Evolutionary conservation across 2,888 invertebrate genomes (phyloP).

Genomic region (Liopterus haemorrhoidalis): DNA sequence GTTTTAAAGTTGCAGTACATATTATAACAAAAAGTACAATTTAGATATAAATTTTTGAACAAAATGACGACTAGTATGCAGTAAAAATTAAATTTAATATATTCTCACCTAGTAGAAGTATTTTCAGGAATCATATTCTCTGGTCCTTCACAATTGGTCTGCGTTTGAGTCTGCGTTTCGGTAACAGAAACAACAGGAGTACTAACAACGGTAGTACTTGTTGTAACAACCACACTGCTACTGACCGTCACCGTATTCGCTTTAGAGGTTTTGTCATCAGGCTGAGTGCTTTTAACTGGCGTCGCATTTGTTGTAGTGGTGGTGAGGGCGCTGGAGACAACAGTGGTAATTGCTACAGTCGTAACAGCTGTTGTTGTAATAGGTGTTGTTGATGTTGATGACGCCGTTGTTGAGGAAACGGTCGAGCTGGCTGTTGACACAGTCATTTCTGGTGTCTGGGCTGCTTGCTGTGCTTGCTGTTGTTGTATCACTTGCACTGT

Average conservation of each 20-base stretch:
- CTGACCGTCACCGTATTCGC: neutral
- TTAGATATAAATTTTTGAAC: no score
- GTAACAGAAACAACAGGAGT: no score
- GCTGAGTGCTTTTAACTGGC: constrained; percentile 11
- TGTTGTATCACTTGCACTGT: constrained; percentile 51
- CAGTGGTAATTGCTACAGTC: constrained; percentile 35
- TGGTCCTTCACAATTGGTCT: no score
- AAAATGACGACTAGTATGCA: no score
- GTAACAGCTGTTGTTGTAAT: constrained; percentile 26
- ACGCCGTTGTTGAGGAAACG: constrained; percentile 30
- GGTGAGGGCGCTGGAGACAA: constrained; percentile 24
- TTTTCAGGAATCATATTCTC: no score
- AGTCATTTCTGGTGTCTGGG: constrained; percentile 5
- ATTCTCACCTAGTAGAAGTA: no score
- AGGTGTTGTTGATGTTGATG: constrained; percentile 31
- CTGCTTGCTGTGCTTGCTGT: constrained; percentile 27
- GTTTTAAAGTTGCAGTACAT: no score
- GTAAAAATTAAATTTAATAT: no score
- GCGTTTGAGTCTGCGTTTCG: no score
- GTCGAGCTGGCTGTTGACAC: constrained; percentile 26
- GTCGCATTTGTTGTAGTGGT: constrained; percentile 28
- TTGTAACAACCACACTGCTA: constrained; percentile 27
- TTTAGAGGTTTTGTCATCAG: constrained; percentile 18
- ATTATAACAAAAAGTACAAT: no score
- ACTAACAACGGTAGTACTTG: constrained; percentile 31